Evolutionary conservation across 2,888 invertebrate species (phyloP), one percentile per base, ranked within the genome.

Genomic region (Furcula furcula): DNA sequence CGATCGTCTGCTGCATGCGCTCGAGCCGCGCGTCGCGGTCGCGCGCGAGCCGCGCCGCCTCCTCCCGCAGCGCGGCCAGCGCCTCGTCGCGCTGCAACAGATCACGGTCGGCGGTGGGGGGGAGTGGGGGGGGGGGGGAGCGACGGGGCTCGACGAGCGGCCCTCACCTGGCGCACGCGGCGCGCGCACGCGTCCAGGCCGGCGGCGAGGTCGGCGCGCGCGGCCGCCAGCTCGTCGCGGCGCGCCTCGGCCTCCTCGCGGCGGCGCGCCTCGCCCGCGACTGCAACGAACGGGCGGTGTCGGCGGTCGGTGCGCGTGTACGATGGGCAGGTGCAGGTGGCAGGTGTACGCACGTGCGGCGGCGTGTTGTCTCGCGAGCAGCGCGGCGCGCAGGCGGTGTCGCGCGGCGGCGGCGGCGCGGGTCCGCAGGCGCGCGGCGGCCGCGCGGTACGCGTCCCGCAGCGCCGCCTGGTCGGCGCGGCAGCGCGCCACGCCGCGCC

Each of bases 391-490:
- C 37, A 28, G 47, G 25, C 33, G 12, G 25, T n/a, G 27, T 12
- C 26, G 21, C 7, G 10, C 20, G 13, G n/a, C 32, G 2, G 1
- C 11, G 10, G 22, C 34, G 4, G 34, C 36, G 6, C 40, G 45
- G 2, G 0, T 2, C 2, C 48, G 48, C 38, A 46, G 37, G 28
- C 34, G 26, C 39, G 42, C 34, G 28, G 23, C 28, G 19, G 29
- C 15, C 12, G 23, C 23, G 33, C 36, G 32, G 35, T 78, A 83
- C 1, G 76, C 75, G 7, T 61, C 68, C 36, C 53, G 59, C 21
- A 83, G 63, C 31, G 68, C 62, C 3, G 44, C 60, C 47, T 76
- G 73, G 64, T 81, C 82, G 1, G 52, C 56, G 20, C 68, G 62
- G 53, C 67, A 65, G 19, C 82, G 72, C 7, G 67, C 56, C 32